Percentiles rank a stretch among this genome's conserved stretches.
Conservation (phyloP, 2,797 vertebrate genomes). For the Mastacembelus armatus region DNA sequence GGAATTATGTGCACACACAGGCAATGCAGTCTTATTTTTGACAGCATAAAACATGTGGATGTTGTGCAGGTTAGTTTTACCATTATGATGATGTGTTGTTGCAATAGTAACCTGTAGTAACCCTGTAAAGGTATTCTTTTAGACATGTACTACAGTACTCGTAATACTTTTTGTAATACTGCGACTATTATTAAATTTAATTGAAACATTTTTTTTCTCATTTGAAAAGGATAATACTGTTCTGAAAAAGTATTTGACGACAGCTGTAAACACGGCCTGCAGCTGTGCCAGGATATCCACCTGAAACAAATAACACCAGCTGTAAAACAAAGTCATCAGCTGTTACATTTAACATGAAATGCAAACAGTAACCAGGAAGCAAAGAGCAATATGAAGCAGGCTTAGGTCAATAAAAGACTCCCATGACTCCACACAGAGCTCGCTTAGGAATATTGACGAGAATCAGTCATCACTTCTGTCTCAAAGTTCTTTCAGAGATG, state of each 20-base stretch:
- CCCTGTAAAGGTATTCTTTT: too few species aligned
- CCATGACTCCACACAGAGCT: background rate
- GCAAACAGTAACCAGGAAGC: constrained; percentile 53
- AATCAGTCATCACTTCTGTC: background rate
- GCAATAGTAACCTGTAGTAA: too few species aligned
- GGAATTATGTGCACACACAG: constrained; percentile 3
- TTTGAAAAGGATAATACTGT: too few species aligned
- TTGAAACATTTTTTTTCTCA: too few species aligned
- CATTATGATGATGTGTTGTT: too few species aligned
- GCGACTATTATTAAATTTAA: too few species aligned
- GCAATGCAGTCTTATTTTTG: background rate
- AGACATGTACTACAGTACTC: background rate
- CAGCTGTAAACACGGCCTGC: background rate
- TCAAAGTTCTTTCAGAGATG: background rate
- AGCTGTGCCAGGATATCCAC: background rate
- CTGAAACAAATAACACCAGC: constrained; percentile 44
- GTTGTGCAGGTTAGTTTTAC: background rate
- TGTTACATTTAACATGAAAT: constrained; percentile 16
- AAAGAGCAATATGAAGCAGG: constrained; percentile 2
- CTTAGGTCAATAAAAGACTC: constrained; percentile 12
- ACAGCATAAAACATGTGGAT: background rate
- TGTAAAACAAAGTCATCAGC: constrained; percentile 20
- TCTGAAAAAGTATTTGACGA: too few species aligned
- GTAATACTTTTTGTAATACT: too few species aligned
- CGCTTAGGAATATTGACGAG: background rate